Evolutionary conservation across 2,113 vertebrate species (phyloP).

Genomic region (Natator depressus): DNA sequence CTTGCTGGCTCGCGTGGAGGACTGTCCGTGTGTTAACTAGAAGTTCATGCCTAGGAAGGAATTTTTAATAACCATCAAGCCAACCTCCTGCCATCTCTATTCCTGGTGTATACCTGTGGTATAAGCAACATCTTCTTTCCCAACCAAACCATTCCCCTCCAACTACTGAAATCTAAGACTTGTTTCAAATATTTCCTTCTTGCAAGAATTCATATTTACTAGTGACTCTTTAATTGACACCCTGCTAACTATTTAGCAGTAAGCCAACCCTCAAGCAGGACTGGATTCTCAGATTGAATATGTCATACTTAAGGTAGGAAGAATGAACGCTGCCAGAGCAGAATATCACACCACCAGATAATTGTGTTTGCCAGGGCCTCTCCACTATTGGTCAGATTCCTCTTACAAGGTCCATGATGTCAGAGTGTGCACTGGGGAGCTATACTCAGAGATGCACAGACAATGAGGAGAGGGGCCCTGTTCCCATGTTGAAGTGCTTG

Average conservation of each 20-base stretch:
- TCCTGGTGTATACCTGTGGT: not conserved
- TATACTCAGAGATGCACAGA: not conserved
- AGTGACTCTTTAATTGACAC: not conserved
- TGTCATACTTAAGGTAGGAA: not conserved
- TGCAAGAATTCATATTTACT: conserved; percentile 14
- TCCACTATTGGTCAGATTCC: not conserved
- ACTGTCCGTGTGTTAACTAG: conserved; percentile 4
- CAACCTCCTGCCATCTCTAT: not conserved
- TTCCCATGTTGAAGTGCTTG: not conserved
- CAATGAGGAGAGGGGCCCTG: not conserved
- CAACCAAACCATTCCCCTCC: conserved; percentile 54
- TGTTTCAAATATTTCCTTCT: not conserved
- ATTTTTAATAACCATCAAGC: conserved; percentile 13
- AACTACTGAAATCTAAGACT: conserved; percentile 51
- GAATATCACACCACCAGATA: not conserved
- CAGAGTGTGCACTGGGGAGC: not conserved
- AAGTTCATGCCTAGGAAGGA: not conserved
- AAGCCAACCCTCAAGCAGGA: not conserved
- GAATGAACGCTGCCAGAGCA: not conserved
- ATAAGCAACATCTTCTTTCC: conserved; percentile 49
- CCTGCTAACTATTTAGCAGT: not conserved
- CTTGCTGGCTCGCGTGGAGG: not conserved
- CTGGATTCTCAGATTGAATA: not conserved
- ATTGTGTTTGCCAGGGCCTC: not conserved
- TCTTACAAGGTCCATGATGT: not conserved